Conservation (phyloP, 2,113 vertebrate genomes). For the Cebus imitator region DNA sequence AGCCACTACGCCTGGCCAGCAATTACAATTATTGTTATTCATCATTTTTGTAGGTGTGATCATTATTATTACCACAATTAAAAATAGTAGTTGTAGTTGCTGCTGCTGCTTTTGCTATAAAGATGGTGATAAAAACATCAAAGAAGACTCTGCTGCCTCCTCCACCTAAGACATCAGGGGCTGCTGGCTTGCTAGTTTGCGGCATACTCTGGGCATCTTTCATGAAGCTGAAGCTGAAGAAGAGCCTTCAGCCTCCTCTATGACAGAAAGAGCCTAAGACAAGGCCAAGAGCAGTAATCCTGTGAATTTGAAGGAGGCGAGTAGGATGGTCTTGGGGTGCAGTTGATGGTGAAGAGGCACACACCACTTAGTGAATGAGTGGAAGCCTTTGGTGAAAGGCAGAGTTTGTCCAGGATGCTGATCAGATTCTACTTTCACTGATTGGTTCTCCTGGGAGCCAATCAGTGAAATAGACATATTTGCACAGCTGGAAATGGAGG, state of each 20-base stretch:
- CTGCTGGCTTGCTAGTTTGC: background rate
- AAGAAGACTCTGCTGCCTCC: background rate
- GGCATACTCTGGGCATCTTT: background rate
- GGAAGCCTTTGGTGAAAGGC: too few relatives aligned
- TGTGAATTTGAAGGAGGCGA: background rate
- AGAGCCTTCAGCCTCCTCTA: background rate
- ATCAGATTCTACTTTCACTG: background rate
- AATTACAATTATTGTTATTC: background rate
- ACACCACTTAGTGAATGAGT: too few relatives aligned
- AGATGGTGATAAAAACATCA: background rate
- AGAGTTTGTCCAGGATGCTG: too few relatives aligned
- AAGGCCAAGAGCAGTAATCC: background rate
- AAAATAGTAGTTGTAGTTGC: background rate
- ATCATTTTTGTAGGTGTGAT: background rate
- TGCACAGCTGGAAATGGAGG: background rate
- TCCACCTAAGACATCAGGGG: rapidly evolving
- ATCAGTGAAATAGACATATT: background rate
- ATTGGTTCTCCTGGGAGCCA: too few relatives aligned
- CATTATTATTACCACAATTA: background rate
- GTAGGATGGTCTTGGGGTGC: background rate
- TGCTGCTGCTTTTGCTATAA: background rate
- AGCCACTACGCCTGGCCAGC: too few relatives aligned
- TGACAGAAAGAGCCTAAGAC: background rate
- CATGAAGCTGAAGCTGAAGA: background rate
- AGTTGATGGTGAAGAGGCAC: background rate